Conservation (phyloP, 2,888 invertebrate genomes). For the Lutraria lutraria region DNA sequence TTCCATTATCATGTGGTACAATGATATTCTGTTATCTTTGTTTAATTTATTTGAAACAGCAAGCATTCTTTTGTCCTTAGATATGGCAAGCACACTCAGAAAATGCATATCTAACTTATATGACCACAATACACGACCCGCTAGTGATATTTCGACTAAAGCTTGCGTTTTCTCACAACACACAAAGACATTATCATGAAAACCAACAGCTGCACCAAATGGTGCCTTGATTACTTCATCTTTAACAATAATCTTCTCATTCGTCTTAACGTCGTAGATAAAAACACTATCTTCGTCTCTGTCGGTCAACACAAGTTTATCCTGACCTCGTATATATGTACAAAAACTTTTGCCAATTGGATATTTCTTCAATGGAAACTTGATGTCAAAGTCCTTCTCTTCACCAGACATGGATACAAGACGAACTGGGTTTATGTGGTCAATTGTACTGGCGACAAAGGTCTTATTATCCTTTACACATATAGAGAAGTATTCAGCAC, state of each 20-base stretch:
- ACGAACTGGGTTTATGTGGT: conserved; percentile 25
- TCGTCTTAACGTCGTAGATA: conserved; percentile 31
- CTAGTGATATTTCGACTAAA: conserved; percentile 1
- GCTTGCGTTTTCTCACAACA: background rate
- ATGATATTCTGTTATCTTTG: background rate
- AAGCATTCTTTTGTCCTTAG: conserved; percentile 4
- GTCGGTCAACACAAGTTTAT: conserved; percentile 29
- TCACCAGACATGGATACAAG: conserved; percentile 32
- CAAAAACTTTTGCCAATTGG: background rate
- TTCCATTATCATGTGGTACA: background rate
- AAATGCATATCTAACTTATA: conserved; percentile 13
- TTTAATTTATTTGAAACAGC: conserved; percentile 20
- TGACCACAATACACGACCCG: conserved; percentile 18
- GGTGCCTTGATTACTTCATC: conserved; percentile 18
- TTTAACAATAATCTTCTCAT: background rate
- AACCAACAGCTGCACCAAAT: conserved; percentile 20
- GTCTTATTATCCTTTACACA: too few relatives aligned
- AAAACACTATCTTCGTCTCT: background rate
- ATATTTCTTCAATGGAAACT: conserved; percentile 28
- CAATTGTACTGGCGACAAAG: background rate
- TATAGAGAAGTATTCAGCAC: too few relatives aligned
- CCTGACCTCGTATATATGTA: conserved; percentile 12
- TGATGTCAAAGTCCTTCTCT: conserved; percentile 30
- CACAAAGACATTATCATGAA: conserved; percentile 28
- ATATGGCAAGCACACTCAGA: background rate